Base-by-base conservation (phyloP, 1,140 invertebrate species). In the Diorhabda carinulata region DNA sequence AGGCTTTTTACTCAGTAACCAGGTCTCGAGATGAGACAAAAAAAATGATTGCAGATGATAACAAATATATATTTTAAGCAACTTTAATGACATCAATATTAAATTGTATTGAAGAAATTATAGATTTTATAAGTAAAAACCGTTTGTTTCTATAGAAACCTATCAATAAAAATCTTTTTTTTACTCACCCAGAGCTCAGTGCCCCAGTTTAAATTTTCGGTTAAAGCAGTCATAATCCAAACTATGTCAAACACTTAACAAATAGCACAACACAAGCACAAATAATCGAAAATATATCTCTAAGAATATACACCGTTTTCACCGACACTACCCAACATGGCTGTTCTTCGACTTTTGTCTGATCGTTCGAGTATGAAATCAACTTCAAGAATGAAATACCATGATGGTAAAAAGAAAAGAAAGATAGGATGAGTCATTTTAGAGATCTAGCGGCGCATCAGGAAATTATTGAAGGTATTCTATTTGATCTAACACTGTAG, bases 101-200 rank as follows among this genome's bases (percentile, higher is more conserved):
- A 25, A 25, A 25, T 25, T 25, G 2, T 25, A 25, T 25, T 25
- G 25, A 25, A 25, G 25, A 25, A 25, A 25, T 25, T 25, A 25
- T 25, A 25, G 25, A 25, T 25, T 25, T 25, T 25, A 25, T 25
- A 25, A 25, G 25, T 25, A 52, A 52, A 52, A 52, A 52, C 47
- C 2, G 47, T 52, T 2, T 52, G n/a, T 2, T 8, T 8, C 47
- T 52, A 52, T 52, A 52, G 47, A 52, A 52, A 52, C 47, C 6
- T 8, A 8, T 52, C 47, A 52, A 52, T 52, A 8, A 52, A 8
- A 8, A 52, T 52, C n/a, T 6, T 52, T 52, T 47, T 52, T 52
- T 63, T 41, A 85, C 84, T 86, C 78, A 87, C 85, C 85, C 85
- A 87, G 77, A 87, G 81, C 79, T 87, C 85, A 73, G 81, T 86